Evolutionary conservation across 2,113 vertebrate genomes (phyloP), one percentile per base, ranked within the genome.

Genomic region (Formicarius rufipectus): DNA sequence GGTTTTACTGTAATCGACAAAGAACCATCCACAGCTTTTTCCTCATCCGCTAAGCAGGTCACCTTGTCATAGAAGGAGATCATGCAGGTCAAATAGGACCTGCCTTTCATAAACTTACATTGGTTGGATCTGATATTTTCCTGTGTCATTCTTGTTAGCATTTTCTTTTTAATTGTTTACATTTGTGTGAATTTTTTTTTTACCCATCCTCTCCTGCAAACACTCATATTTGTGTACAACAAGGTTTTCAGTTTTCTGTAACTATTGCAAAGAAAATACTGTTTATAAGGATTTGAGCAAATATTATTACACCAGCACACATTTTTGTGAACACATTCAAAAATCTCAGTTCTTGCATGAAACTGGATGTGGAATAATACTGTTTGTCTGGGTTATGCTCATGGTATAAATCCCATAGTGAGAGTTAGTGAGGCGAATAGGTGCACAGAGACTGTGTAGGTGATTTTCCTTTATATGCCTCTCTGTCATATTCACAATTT

Each of bases 331-430:
- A 68, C 9, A 15, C 28, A 84, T 53, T 87, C 44, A 62, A 81
- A 87, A 89, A 82, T 79, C 58, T 95, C 49, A 64, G 13, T 79
- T 87, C 53, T 53, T 75, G 18, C 71, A 82, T 73, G 89, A 87
- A 86, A 69, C 60, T 87, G 79, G 78, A 91, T 92, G 33, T 85
- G 49, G 66, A 78, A 69, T 96, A 95, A 89, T 87, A 60, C 67
- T 64, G 33, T 94, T 95, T 96, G 73, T 91, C 69, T 91, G 84
- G 60, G 77, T 84, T 89, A 71, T 72, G 87, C 71, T 96, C 37
- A 67, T 63, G 60, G 33, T 68, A 53, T 64, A 95, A 95, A 93
- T 84, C 80, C 53, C 18, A 53, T 79, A 7, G 6, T 58, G 69
- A 78, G 40, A 13, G 74, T 68, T 82, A 84, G 53, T 64, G 69